Base-by-base conservation (phyloP, 2,888 invertebrate species). In the Diogma glabrata region DNA sequence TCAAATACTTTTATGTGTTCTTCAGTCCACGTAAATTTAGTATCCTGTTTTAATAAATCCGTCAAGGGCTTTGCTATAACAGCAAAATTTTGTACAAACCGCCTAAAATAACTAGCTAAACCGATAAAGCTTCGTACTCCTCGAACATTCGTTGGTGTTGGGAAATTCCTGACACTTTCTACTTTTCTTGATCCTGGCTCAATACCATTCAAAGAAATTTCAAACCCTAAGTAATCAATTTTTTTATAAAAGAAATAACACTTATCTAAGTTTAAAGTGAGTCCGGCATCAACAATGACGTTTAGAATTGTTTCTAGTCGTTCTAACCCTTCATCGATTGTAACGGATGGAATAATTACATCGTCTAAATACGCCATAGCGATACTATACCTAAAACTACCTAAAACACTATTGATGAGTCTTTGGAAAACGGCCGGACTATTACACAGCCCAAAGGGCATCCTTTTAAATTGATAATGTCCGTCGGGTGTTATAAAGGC, bases 351-450 rank as follows among this genome's bases (percentile, higher is more conserved):
- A 16, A 38, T 38, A 38, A 38, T 38, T 54, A 61, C 50, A 47
- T 60, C 60, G 45, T 61, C 58, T 17, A 61, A 19, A 47, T 60
- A 60, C 14, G 52, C 52, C 17, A 59, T 23, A 17, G 56, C 59
- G 12, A 53, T 43, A 10, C 12, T 33, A 46, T 26, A 38, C 43
- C 51, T 47, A 24, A 53, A 30, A 6, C 36, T 46, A 28, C 51
- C 49, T 24, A 51, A 40, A 3, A 43, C 33, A 28, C 38, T 43
- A 51, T 43, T 49, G 4, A 64, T 59, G n/a, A 33, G 33, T 14
- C 33, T 12, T 9, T 33, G 33, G 14, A 33, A 33, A 33, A 33
- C 33, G 4, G 33, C 33, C 14, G 33, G 33, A 14, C 33, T 33
- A 9, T 33, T 33, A 33, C 33, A 33, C 12, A 33, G 33, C 33